A percentile compares a stretch with the other conserved stretches of the same genome.
These are phyloP conservation scores for Rhincodon typus DNA, from an alignment of 2,797 vertebrate species.

Conservation along the genomic window DNA sequence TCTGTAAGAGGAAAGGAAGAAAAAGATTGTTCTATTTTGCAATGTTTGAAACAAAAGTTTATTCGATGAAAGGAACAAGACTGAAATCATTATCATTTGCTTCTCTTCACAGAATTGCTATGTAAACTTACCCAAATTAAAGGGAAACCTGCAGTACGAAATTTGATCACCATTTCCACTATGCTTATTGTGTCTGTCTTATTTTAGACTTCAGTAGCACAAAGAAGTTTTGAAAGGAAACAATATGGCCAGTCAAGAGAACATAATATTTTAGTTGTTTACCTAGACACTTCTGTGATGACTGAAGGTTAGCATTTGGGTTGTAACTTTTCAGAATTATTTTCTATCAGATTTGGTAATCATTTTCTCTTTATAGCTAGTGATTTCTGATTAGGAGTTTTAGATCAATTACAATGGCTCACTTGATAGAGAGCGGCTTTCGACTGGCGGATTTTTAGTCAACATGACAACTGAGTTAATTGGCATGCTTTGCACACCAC, in stretches of 20 bases:
- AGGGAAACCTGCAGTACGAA: neutral
- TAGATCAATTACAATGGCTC: neutral
- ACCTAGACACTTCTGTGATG: neutral
- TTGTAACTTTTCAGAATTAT: neutral
- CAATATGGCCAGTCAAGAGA: neutral
- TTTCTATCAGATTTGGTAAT: neutral
- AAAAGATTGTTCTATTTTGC: neutral
- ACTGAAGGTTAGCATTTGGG: neutral
- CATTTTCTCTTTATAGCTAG: neutral
- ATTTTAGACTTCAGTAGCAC: neutral
- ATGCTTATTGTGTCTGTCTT: neutral
- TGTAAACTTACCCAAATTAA: neutral
- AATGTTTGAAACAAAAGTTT: neutral
- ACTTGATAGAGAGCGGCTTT: neutral
- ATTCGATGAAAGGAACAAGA: neutral
- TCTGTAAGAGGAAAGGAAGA: neutral
- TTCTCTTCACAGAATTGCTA: neutral
- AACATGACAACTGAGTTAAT: constrained; percentile 7
- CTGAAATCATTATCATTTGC: neutral
- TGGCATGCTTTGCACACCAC: constrained; percentile 1
- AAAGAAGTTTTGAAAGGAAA: neutral
- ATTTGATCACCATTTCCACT: neutral
- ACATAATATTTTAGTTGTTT: neutral
- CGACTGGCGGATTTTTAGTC: constrained; percentile 9
- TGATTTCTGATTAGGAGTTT: neutral